A percentile compares a stretch with the other conserved stretches of the same genome.
phyloP scores from a whole-genome alignment of 1,140 invertebrate genomes.

The Heliconius eleuchia region DNA sequence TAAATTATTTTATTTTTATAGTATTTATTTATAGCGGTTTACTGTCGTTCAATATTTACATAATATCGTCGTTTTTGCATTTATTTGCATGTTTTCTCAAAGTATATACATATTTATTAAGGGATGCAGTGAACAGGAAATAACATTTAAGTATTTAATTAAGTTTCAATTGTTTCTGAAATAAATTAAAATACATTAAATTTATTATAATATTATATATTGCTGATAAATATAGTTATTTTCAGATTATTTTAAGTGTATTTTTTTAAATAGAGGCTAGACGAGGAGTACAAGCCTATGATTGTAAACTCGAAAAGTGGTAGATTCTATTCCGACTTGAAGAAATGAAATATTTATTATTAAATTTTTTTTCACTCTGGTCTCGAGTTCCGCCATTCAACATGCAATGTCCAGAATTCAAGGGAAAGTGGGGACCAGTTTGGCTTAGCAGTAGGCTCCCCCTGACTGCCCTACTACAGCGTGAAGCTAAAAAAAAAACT shows the following conservation, averaged over 20 bases:
- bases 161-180: slow-evolving; percentile 1
- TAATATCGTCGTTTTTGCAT: slow-evolving; percentile 3
- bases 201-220: neutral
- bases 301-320: too few species aligned
- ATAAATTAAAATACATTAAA: neutral
- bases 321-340: too few species aligned
- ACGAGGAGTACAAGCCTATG: too few species aligned
- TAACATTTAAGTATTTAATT: slow-evolving; percentile 1
- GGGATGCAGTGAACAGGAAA: slow-evolving; percentile 10
- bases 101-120: slow-evolving; percentile 11
- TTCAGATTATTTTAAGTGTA: neutral
- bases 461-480: neutral
- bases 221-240: neutral
- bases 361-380: too few species aligned
- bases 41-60: neutral
- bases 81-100: neutral
- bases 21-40: neutral
- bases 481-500: neutral
- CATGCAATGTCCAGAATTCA: too few species aligned
- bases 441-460: neutral
- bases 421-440: neutral
- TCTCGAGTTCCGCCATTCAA: too few species aligned
- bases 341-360: too few species aligned
- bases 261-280: neutral
- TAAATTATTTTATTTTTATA: neutral